phyloP scores from a whole-genome alignment of 2,113 vertebrate genomes.

The Anseranas semipalmata region DNA sequence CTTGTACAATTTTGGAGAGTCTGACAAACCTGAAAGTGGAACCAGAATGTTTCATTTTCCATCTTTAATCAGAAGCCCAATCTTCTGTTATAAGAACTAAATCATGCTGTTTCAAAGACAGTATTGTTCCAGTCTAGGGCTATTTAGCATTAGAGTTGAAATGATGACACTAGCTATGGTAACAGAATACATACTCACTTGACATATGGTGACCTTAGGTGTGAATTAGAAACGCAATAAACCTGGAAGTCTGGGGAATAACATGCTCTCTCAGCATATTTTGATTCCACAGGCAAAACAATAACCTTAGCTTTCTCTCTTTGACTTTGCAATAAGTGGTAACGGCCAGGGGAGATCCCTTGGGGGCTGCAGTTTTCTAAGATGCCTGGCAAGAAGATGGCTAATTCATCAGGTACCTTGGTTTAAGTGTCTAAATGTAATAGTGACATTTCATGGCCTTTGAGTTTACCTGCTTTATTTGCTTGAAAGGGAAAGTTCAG shows the following conservation, averaged over 20 bases:
- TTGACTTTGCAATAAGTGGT: conserved; percentile 62
- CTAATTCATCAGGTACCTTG: conserved; percentile 60
- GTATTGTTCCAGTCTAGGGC: neutral
- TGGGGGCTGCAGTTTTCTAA: conserved; percentile 21
- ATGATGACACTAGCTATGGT: conserved; percentile 10
- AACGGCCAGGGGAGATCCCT: conserved; percentile 24
- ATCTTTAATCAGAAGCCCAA: neutral
- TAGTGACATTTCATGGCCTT: conserved; percentile 65
- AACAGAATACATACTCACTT: conserved; percentile 32
- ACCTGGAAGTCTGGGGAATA: conserved; percentile 61
- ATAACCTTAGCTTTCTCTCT: conserved; percentile 25
- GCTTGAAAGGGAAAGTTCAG: conserved; percentile 72
- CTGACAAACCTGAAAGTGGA: neutral
- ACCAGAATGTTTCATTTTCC: neutral
- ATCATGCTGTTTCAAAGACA: neutral
- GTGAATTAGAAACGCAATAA: conserved; percentile 67
- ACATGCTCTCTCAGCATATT: conserved; percentile 68
- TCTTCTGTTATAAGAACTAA: neutral
- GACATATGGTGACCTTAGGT: conserved; percentile 68
- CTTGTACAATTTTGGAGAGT: neutral
- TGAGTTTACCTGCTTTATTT: conserved; percentile 76
- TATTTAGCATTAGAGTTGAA: conserved; percentile 40
- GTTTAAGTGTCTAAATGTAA: conserved; percentile 67
- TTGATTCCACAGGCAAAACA: conserved; percentile 32
- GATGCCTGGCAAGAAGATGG: conserved; percentile 52